Base-by-base conservation (phyloP, 1,140 invertebrate species). In the Olivierus martensii region DNA sequence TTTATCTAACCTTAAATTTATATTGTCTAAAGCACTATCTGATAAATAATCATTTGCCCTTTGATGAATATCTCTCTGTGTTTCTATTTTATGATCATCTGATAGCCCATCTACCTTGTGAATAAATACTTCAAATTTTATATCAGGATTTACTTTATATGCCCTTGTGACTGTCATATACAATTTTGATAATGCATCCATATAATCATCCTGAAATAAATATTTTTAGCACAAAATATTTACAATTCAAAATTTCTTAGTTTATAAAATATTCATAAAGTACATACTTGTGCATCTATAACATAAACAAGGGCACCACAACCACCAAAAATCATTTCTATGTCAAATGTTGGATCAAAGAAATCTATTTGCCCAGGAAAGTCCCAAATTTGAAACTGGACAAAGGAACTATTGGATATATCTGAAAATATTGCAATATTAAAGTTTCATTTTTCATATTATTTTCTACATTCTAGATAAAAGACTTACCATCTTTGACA, bases 371-470 rank as follows among this genome's bases (percentile, higher is more conserved):
- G 93, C 14, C 94, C 95, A 35, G 95, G 95, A 71, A 99, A 95
- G 71, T 99, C 96, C 88, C 94, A 97, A 58, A 99, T 96, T 81
- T 97, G 89, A 73, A 99, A 99, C 66, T 97, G 92, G 35, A 99
- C 92, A 78, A 99, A 99, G 62, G 93, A 96, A 55, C 91, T 86
- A 67, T 96, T 95, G 59, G 91, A 73, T 35, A 78, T 74, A 68
- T 74, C 71, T 74, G 66, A 37, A 67, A 62, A 36, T 21, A 54
- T 57, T 11, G 9, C 9, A 43, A 43, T 22, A 43, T 17, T 43
- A 28, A 28, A 28, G n/a, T n/a, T n/a, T n/a, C 22, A 28, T 28
- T 28, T 28, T 3, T 7, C 7, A 28, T 3, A 28, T 28, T 28
- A 28, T 28, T 3, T 28, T 3, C 22, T 9, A 28, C 0, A 28